phyloP scores from a whole-genome alignment of 2,113 vertebrate genomes.

The Copsychus sechellarum region DNA sequence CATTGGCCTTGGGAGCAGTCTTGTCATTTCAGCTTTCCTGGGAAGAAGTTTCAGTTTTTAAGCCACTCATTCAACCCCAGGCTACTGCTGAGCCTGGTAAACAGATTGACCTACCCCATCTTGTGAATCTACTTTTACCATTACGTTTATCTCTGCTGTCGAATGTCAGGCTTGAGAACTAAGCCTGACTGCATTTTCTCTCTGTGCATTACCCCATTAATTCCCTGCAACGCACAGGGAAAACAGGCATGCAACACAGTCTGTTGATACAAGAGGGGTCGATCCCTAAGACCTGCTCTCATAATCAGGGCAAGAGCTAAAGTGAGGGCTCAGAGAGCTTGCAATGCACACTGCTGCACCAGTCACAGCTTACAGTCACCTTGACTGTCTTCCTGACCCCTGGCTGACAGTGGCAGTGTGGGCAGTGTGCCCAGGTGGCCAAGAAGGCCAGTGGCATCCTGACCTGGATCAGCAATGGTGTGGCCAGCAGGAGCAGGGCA shows the following conservation, averaged over 20 bases:
- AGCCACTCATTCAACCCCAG: rapidly evolving
- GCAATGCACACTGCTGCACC: rapidly evolving
- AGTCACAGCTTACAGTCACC: rapidly evolving
- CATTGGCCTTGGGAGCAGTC: neutral
- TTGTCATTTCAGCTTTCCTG: neutral
- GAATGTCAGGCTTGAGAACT: neutral
- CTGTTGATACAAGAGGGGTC: rapidly evolving
- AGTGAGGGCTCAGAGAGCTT: neutral
- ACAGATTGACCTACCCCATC: neutral
- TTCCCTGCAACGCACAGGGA: rapidly evolving
- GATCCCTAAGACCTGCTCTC: neutral
- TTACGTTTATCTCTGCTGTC: neutral
- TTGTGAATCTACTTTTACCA: neutral
- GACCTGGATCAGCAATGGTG: neutral
- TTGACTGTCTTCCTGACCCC: too few relatives aligned
- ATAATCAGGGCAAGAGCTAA: too few relatives aligned
- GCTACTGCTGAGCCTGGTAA: neutral
- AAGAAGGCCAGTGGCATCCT: neutral
- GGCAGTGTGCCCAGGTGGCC: neutral
- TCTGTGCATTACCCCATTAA: rapidly evolving
- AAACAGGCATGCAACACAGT: rapidly evolving
- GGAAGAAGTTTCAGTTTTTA: neutral
- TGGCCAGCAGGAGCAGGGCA: neutral
- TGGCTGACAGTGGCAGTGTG: rapidly evolving
- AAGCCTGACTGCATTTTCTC: neutral